These are phyloP conservation scores for Actinernus sp. DNA, from an alignment of 92 coral and sea anemone species.

Conservation along the genomic window DNA sequence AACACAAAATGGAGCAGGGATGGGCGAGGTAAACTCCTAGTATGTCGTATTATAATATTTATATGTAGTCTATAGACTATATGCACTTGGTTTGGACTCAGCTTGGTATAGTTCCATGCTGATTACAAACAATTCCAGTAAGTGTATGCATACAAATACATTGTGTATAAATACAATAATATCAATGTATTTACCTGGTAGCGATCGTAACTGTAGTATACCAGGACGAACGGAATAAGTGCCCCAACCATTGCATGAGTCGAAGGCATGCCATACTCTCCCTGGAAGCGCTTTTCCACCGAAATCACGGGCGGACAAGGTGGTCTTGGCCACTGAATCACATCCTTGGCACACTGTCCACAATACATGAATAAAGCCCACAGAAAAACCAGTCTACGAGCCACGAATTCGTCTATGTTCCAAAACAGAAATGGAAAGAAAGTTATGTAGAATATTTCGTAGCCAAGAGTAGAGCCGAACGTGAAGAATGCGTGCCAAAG, in stretches of 20 bases:
- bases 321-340: constrained; percentile 93
- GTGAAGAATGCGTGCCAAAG: constrained; percentile 76
- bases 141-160: too few relatives aligned
- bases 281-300: constrained; percentile 84
- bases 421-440: constrained; percentile 92
- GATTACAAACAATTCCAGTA: too few relatives aligned
- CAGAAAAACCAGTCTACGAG: constrained; percentile 70
- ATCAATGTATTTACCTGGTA: constrained; percentile 64
- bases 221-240: constrained; percentile 84
- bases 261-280: constrained; percentile 95
- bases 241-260: constrained; percentile 98
- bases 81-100: too few relatives aligned
- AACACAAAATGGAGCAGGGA: too few relatives aligned
- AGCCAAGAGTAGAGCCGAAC: constrained; percentile 90
- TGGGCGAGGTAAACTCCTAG: too few relatives aligned
- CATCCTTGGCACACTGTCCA: constrained; percentile 94
- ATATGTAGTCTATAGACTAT: background rate
- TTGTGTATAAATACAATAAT: background rate
- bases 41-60: background rate
- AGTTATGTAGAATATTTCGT: constrained; percentile 88
- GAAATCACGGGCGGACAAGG: constrained; percentile 90
- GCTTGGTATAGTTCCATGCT: too few relatives aligned
- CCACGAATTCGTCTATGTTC: constrained; percentile 87
- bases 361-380: constrained; percentile 90
- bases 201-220: constrained; percentile 90